These are phyloP conservation scores for Mactra quadrangularis DNA, from an alignment of 1,140 invertebrate species.

Conservation along the genomic window DNA sequence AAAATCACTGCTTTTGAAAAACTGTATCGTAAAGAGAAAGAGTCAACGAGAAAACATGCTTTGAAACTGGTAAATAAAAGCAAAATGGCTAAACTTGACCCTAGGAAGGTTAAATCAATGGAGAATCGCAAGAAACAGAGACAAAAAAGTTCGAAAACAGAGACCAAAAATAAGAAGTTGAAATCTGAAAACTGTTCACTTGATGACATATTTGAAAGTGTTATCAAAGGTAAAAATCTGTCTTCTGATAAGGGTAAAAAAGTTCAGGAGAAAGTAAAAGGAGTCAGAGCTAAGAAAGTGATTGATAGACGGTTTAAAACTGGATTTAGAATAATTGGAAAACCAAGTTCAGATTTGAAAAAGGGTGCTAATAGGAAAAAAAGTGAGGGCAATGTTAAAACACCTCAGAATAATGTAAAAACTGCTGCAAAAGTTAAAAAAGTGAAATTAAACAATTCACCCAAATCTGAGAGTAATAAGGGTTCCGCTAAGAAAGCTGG, in stretches of 20 bases:
- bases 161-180: conserved; percentile 14
- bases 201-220: conserved; percentile 45
- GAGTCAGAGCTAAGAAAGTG: too few relatives aligned
- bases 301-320: too few relatives aligned
- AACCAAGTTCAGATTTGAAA: neutral
- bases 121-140: conserved; percentile 7
- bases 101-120: neutral
- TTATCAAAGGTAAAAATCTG: conserved; percentile 6
- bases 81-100: conserved; percentile 42
- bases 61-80: conserved; percentile 65
- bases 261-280: too few relatives aligned
- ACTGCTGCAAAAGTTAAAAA: neutral
- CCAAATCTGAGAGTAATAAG: neutral
- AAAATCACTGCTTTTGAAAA: conserved; percentile 70
- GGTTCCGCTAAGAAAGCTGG: neutral
- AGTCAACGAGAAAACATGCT: conserved; percentile 44
- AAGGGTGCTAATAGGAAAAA: conserved; percentile 13
- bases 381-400: neutral
- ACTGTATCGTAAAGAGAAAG: conserved; percentile 15
- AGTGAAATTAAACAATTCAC: too few relatives aligned
- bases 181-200: neutral
- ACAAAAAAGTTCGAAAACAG: conserved; percentile 30
- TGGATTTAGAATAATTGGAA: too few relatives aligned
- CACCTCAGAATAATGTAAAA: neutral
- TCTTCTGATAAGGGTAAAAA: too few relatives aligned